These are phyloP conservation scores for Psettodes erumei DNA, from an alignment of 2,113 vertebrate genomes.

Conservation along the genomic window DNA sequence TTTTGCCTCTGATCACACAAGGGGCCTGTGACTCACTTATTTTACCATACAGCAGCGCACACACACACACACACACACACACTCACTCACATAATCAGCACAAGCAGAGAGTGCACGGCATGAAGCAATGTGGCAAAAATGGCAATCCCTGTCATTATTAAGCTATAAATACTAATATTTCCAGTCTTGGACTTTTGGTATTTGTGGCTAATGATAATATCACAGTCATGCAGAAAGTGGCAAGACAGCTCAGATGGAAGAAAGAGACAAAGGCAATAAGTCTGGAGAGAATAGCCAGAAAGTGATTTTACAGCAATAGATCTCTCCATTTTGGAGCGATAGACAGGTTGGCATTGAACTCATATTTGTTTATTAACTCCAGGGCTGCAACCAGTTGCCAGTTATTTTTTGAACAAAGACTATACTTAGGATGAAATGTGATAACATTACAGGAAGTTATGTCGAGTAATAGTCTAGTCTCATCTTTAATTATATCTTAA, in stretches of 20 bases:
- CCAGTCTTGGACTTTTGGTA: slow-evolving; percentile 2
- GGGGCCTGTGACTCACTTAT: slow-evolving; percentile 54
- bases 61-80: neutral
- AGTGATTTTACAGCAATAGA: neutral
- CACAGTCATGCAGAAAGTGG: slow-evolving; percentile 11
- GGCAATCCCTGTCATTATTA: slow-evolving; percentile 16
- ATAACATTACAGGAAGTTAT: slow-evolving; percentile 7
- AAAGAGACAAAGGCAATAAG: neutral
- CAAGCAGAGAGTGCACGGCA: slow-evolving; percentile 2
- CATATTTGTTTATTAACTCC: neutral
- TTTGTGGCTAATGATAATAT: slow-evolving; percentile 32
- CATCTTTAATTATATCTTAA: neutral
- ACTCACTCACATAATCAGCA: neutral
- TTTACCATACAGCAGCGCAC: slow-evolving; percentile 19
- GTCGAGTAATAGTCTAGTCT: neutral
- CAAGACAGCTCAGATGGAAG: neutral
- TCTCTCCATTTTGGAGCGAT: neutral
- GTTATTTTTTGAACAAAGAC: neutral
- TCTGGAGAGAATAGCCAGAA: neutral
- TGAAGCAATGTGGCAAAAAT: neutral
- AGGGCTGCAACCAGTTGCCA: neutral
- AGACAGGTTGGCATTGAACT: too few relatives aligned
- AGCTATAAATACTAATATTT: slow-evolving; percentile 35
- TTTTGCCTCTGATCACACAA: slow-evolving; percentile 44
- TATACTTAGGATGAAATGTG: neutral